phyloP scores from a whole-genome alignment of 2,797 vertebrate species.

The Onychomys leucogaster region DNA sequence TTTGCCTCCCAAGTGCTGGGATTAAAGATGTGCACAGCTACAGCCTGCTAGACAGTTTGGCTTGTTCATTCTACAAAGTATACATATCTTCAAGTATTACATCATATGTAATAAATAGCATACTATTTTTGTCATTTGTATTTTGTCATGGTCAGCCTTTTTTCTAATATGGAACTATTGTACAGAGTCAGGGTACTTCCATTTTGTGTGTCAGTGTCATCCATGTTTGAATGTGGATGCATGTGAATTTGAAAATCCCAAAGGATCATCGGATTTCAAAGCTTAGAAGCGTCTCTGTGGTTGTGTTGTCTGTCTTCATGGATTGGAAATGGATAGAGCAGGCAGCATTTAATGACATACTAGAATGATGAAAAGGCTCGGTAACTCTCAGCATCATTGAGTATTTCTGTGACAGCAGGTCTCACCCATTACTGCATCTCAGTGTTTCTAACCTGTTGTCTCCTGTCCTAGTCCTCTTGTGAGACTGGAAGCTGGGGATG shows the following conservation, averaged over 20 bases:
- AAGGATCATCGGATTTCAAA: constrained; percentile 40
- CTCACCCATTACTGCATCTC: background rate
- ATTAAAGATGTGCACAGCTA: background rate
- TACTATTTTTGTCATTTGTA: background rate
- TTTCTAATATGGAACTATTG: background rate
- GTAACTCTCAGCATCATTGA: background rate
- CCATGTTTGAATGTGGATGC: constrained; percentile 13
- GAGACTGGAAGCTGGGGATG: background rate
- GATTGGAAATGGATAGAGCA: background rate
- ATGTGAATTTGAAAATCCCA: background rate
- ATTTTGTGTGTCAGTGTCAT: background rate
- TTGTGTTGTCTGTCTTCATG: constrained; percentile 25
- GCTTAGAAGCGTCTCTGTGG: background rate
- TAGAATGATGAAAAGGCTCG: background rate
- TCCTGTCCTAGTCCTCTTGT: background rate
- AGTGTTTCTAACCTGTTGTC: background rate
- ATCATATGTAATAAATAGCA: background rate
- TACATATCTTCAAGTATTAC: background rate
- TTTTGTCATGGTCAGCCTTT: background rate
- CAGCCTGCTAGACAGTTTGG: background rate
- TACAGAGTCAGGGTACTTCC: background rate
- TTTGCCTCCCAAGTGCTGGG: background rate
- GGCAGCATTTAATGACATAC: background rate
- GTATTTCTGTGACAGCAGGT: background rate
- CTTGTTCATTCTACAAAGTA: background rate